Base-by-base conservation (phyloP, 2,888 invertebrate species). In the Imbricaverruca yamaguchii region DNA sequence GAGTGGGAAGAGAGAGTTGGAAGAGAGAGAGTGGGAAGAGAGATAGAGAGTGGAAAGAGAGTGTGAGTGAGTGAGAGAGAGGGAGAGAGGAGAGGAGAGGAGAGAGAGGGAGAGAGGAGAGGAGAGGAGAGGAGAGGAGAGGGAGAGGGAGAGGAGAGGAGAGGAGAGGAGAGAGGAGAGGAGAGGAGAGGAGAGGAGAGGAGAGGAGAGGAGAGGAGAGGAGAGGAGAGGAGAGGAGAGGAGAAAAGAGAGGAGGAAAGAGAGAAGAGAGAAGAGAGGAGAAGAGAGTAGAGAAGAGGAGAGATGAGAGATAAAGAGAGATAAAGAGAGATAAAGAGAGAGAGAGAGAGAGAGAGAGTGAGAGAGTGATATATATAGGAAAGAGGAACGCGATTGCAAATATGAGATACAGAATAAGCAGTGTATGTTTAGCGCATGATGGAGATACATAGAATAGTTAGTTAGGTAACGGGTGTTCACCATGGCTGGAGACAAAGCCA, bases 81-180 rank as follows among this genome's bases (percentile, higher is more conserved):
- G n/a, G n/a, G n/a, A 82, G 83, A 84, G 82, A 82, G 83, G 82
- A 74, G 82, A 82, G 83, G 82, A 83, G 80, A 83, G 83, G 83
- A 82, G 82, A 82, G 83, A 83, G 82, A 3, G 78, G n/a, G 13
- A 12, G 83, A 82, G 81, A 80, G 74, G 81, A 82, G 82, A 82
- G 82, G 69, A 81, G 63, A 74, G 80, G 80, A 82, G 80, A 81
- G 81, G 82, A 82, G 82, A 82, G 82, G 80, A 80, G 77, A 82
- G 81, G 74, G 83, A 82, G 83, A 82, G 82, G 56, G 80, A 80
- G 82, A 83, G 39, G 1, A 39, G 39, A n/a, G n/a, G 39, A 39
- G 39, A 39, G 39, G 39, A 39, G 39, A 39, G 39, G 4, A 4
- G 2, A 4, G 4, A 3, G 4, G 39, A 39, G 39, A 39, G 39